phyloP scores from a whole-genome alignment of 2,888 invertebrate species.

The Iselma pallidipennis region DNA sequence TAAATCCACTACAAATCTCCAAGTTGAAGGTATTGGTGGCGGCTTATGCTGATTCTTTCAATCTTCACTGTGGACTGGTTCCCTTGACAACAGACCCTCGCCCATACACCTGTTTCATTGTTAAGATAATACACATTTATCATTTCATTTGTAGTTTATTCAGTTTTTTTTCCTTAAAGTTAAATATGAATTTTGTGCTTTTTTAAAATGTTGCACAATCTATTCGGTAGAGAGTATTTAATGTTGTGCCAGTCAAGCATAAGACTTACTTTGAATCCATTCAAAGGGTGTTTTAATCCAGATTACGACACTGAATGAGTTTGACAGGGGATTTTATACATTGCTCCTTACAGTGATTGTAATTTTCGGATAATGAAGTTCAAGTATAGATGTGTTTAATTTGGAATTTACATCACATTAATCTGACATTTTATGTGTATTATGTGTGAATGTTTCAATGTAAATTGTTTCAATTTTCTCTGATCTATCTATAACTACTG shows the following conservation, averaged over 20 bases:
- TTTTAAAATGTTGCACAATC: not conserved
- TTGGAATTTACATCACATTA: not conserved
- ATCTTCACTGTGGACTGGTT: conserved; percentile 14
- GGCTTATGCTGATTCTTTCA: conserved; percentile 37
- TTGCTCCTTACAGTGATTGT: not conserved
- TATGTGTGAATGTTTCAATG: not conserved
- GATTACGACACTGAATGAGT: not conserved
- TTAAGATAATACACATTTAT: not conserved
- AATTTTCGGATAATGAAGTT: not conserved
- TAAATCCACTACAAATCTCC: conserved; percentile 29
- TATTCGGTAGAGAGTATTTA: not conserved
- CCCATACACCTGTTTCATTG: not conserved
- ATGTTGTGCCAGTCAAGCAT: not conserved
- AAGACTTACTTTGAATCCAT: not conserved
- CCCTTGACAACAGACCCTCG: not conserved
- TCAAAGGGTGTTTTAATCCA: not conserved
- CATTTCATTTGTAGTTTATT: too few species aligned
- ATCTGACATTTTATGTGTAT: not conserved
- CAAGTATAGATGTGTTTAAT: not conserved
- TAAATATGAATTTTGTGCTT: too few species aligned
- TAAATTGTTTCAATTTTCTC: not conserved
- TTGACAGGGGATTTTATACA: not conserved
- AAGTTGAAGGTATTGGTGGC: conserved; percentile 31
- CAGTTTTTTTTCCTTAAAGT: too few species aligned
- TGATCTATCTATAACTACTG: not conserved